These are phyloP conservation scores for Lytechinus variegatus DNA, from an alignment of 35 echinoderm and acorn worm species.

Conservation along the genomic window DNA sequence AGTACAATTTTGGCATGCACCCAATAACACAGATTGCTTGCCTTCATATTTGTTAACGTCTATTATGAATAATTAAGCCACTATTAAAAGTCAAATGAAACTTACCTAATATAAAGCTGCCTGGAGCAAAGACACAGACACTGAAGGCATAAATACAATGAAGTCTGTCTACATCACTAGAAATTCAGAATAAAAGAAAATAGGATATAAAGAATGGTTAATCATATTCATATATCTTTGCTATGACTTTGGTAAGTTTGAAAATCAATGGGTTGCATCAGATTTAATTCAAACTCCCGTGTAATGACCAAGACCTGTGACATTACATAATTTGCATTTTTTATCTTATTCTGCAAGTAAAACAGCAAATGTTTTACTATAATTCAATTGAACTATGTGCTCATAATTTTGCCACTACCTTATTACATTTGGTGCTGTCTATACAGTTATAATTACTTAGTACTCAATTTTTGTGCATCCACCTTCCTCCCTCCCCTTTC, in stretches of 20 bases:
- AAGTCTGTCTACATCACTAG: conserved; percentile 19
- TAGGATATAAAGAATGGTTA: background rate
- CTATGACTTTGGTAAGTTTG: background rate
- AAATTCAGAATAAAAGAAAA: background rate
- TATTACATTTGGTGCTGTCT: no score
- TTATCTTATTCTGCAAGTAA: no score
- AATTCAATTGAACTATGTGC: no score
- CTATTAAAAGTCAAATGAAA: background rate
- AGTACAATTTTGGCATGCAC: no score
- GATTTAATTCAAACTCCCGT: background rate
- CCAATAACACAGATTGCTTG: no score
- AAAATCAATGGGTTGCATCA: background rate
- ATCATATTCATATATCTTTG: background rate
- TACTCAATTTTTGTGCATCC: no score
- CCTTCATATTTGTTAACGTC: no score
- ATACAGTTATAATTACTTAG: no score
- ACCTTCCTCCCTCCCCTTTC: no score
- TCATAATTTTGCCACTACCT: no score
- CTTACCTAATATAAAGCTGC: conserved; percentile 23
- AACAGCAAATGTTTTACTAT: no score
- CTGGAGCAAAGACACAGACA: conserved; percentile 27
- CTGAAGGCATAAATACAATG: conserved; percentile 44
- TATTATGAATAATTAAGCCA: background rate
- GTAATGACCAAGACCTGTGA: background rate
- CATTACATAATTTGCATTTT: no score